A percentile compares a stretch with the other conserved stretches of the same genome.
Conservation (phyloP, 1,140 invertebrate species). For the Wasmannia auropunctata region DNA sequence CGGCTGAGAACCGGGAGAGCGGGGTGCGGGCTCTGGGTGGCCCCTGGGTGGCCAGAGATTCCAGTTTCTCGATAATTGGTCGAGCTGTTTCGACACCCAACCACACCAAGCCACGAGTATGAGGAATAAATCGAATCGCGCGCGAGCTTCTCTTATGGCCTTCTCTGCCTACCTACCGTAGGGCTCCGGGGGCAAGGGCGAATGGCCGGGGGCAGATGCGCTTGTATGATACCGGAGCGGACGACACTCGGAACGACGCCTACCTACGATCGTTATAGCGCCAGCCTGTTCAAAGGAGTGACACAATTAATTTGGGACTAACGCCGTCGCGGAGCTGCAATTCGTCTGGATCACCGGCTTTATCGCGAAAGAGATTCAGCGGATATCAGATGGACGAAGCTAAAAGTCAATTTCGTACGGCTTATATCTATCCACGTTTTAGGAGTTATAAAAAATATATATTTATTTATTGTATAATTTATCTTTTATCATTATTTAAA, state of each 20-base stretch:
- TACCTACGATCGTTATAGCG: conserved; percentile 72
- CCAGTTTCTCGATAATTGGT: conserved; percentile 86
- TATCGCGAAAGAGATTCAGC: neutral
- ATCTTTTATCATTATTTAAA: neutral
- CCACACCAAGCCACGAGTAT: conserved; percentile 80
- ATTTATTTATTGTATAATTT: neutral
- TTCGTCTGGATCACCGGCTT: neutral
- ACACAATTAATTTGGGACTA: conserved; percentile 65
- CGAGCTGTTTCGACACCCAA: conserved; percentile 86
- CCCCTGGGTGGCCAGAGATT: conserved; percentile 83
- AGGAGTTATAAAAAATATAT: neutral
- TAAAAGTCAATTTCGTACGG: neutral
- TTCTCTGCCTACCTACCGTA: conserved; percentile 47
- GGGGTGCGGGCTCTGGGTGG: conserved; percentile 64
- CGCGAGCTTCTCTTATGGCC: conserved; percentile 33
- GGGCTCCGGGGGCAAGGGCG: neutral
- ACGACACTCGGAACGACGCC: conserved; percentile 70
- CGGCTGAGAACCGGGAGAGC: conserved; percentile 38
- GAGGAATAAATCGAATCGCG: conserved; percentile 75
- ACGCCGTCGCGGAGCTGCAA: conserved; percentile 1
- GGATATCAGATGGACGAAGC: neutral
- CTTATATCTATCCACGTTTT: neutral
- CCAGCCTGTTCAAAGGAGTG: conserved; percentile 52
- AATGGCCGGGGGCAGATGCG: conserved; percentile 52
- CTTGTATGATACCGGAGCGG: conserved; percentile 63